phyloP scores from a whole-genome alignment of 2,888 invertebrate species.

The Drosophila greeni region DNA sequence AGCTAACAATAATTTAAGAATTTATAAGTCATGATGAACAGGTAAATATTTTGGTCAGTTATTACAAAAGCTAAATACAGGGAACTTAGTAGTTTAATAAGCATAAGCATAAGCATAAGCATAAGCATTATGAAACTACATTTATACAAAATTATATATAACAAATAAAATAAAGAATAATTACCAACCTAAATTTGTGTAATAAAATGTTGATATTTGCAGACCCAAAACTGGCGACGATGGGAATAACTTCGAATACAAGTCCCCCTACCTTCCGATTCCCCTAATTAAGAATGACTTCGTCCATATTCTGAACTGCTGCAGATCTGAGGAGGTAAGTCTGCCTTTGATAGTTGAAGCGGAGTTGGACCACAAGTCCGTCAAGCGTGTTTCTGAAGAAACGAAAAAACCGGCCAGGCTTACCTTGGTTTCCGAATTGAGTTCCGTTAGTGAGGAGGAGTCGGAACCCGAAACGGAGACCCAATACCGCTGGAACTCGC shows the following conservation, averaged over 20 bases:
- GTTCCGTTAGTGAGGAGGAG: constrained; percentile 2
- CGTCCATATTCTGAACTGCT: constrained; percentile 15
- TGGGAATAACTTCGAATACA: not conserved
- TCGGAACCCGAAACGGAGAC: not conserved
- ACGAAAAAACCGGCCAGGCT: constrained; percentile 4
- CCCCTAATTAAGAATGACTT: constrained; percentile 22
- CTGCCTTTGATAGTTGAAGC: constrained; percentile 1
- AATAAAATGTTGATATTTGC: not conserved
- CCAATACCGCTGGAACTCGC: constrained; percentile 35
- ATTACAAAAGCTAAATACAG: not conserved
- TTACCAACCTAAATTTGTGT: not conserved
- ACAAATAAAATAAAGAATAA: not conserved
- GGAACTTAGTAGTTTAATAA: not conserved
- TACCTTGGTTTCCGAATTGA: not conserved
- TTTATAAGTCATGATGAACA: not conserved
- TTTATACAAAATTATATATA: no score
- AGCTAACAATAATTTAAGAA: not conserved
- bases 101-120: no score
- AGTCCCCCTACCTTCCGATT: not conserved
- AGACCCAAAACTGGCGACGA: not conserved
- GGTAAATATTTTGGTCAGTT: not conserved
- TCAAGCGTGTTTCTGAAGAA: not conserved
- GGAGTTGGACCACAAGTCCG: not conserved
- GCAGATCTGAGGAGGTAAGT: not conserved
- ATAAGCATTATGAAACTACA: no score